Percentiles rank a stretch among this genome's conserved stretches.
phyloP scores from a whole-genome alignment of 2,797 vertebrate species.

The Limosa lapponica region DNA sequence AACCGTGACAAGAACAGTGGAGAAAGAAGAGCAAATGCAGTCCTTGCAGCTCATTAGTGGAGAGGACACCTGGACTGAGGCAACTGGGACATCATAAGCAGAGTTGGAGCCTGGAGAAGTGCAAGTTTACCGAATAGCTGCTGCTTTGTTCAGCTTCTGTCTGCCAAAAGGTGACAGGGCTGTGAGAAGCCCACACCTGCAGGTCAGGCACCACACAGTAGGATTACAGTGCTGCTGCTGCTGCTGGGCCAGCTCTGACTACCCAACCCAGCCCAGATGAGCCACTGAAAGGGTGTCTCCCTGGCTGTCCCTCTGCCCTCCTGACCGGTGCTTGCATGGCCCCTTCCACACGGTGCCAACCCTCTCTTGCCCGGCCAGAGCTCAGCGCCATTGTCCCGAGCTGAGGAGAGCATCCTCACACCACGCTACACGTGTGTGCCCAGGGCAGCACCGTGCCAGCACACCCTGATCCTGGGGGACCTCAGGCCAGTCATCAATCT shows the following conservation, averaged over 20 bases:
- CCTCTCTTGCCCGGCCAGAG: neutral
- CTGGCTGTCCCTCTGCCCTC: neutral
- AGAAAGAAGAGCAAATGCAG: neutral
- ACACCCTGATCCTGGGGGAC: neutral
- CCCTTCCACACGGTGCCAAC: neutral
- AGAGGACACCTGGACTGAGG: neutral
- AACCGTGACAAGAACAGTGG: neutral
- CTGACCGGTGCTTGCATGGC: neutral
- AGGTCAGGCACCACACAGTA: neutral
- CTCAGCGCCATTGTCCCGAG: rapidly evolving
- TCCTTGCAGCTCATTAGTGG: neutral
- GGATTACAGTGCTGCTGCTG: neutral
- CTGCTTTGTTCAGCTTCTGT: neutral
- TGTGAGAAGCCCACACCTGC: neutral
- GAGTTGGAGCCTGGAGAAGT: neutral
- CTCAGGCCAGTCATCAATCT: neutral
- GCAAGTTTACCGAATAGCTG: neutral
- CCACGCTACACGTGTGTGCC: rapidly evolving
- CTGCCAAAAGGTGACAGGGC: neutral
- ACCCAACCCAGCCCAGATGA: neutral
- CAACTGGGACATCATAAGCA: neutral
- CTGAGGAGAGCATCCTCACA: neutral
- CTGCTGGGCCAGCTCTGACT: neutral
- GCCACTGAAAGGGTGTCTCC: neutral
- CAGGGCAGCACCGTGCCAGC: rapidly evolving